Conservation (phyloP, 2,888 invertebrate species). For the Gymnoscelis rufifasciata region DNA sequence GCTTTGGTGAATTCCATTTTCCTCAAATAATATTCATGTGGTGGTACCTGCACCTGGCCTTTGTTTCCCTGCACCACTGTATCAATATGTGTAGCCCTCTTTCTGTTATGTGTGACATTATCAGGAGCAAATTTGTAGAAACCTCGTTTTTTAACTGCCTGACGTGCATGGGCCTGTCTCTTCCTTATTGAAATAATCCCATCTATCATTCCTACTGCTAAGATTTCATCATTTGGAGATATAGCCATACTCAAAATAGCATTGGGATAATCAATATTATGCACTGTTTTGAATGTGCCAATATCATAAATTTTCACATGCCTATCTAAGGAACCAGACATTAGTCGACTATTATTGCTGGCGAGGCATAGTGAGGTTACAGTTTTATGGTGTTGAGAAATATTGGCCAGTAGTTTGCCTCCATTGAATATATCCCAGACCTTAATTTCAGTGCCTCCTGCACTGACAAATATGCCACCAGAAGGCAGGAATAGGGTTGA, state of each 20-base stretch:
- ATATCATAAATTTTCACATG: conserved; percentile 96
- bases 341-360: conserved; percentile 87
- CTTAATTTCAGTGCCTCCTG: conserved; percentile 93
- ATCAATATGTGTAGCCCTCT: conserved; percentile 6
- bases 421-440: conserved; percentile 96
- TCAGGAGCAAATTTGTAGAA: conserved; percentile 77
- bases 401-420: conserved; percentile 88
- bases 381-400: conserved; percentile 97
- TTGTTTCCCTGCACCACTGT: conserved; percentile 38
- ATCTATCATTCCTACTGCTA: conserved; percentile 95
- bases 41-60: conserved; percentile 49
- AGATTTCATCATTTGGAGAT: conserved; percentile 86
- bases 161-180: conserved; percentile 80
- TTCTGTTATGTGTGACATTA: conserved; percentile 40
- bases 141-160: conserved; percentile 52
- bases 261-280: conserved; percentile 94
- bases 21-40: conserved; percentile 85
- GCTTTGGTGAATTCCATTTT: conserved; percentile 91
- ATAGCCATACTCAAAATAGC: conserved; percentile 92
- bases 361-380: conserved; percentile 92
- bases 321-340: conserved; percentile 95
- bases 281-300: conserved; percentile 90
- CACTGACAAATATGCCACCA: conserved; percentile 93
- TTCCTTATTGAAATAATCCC: conserved; percentile 93
- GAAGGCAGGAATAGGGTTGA: conserved; percentile 91